Conservation (phyloP, 2,113 vertebrate genomes). For the Siphamia tubifer region DNA sequence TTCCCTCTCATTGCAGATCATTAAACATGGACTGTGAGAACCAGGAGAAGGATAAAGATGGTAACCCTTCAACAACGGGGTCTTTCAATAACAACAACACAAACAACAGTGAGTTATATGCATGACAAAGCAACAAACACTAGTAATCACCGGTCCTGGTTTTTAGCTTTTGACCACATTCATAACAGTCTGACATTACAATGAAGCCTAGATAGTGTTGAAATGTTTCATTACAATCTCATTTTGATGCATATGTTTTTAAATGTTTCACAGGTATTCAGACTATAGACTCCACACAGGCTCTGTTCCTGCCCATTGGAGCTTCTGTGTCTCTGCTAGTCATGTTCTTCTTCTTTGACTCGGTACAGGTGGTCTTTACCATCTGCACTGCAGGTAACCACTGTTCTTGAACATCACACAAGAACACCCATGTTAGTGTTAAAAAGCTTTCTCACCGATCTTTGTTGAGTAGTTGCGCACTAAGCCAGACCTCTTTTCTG, state of each 20-base stretch:
- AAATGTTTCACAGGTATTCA: slow-evolving; percentile 89
- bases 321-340: slow-evolving; percentile 97
- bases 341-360: slow-evolving; percentile 99
- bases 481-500: not conserved
- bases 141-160: not conserved
- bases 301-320: slow-evolving; percentile 96
- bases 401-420: not conserved
- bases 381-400: slow-evolving; percentile 98
- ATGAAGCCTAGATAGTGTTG: not conserved
- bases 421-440: not conserved
- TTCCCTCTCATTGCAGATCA: slow-evolving; percentile 81
- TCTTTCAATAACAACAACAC: slow-evolving; percentile 91
- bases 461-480: not conserved
- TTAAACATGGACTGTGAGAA: slow-evolving; percentile 99
- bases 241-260: not conserved
- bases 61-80: slow-evolving; percentile 77
- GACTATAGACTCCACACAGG: slow-evolving; percentile 98
- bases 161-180: not conserved
- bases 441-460: not conserved
- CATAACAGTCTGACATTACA: not conserved
- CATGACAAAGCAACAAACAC: not conserved
- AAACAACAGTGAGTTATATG: slow-evolving; percentile 91
- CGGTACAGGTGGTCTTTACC: slow-evolving; percentile 99
- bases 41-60: slow-evolving; percentile 98
- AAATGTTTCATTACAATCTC: too few relatives aligned